A percentile compares a stretch with the other conserved stretches of the same genome.
Evolutionary conservation across 2,113 vertebrate species (phyloP).

Genomic region (Nothobranchius kuhntae): DNA sequence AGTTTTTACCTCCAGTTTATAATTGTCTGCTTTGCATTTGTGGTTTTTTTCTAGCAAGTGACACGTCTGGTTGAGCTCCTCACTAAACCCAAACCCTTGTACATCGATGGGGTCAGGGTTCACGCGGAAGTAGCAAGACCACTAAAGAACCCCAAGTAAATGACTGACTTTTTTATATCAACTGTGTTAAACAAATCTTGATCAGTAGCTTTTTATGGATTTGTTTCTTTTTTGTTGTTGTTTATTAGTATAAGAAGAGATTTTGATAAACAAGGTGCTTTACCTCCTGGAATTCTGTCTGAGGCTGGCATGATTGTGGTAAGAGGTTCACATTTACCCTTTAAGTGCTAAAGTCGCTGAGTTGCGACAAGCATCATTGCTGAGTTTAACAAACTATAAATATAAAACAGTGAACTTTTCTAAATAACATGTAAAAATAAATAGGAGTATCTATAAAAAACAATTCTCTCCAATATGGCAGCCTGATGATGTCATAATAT

Average conservation of each 20-base stretch:
- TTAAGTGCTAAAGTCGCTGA: too few species aligned
- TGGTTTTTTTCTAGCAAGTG: slow-evolving; percentile 84
- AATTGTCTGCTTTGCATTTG: neutral
- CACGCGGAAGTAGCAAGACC: slow-evolving; percentile 92
- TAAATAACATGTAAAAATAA: too few species aligned
- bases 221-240: neutral
- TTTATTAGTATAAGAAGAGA: slow-evolving; percentile 71
- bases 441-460: too few species aligned
- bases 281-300: slow-evolving; percentile 71
- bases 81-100: slow-evolving; percentile 90
- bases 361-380: too few species aligned
- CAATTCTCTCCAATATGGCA: too few species aligned
- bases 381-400: too few species aligned
- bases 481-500: too few species aligned
- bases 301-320: slow-evolving; percentile 64
- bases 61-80: slow-evolving; percentile 90
- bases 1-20: neutral
- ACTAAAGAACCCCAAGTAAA: slow-evolving; percentile 82
- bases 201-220: neutral
- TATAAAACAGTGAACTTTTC: too few species aligned
- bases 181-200: neutral
- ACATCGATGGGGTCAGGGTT: slow-evolving; percentile 90
- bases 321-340: slow-evolving; percentile 15
- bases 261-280: slow-evolving; percentile 69
- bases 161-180: neutral